phyloP scores from a whole-genome alignment of 2,888 invertebrate genomes.

The Caenorhabditis drosophilae region DNA sequence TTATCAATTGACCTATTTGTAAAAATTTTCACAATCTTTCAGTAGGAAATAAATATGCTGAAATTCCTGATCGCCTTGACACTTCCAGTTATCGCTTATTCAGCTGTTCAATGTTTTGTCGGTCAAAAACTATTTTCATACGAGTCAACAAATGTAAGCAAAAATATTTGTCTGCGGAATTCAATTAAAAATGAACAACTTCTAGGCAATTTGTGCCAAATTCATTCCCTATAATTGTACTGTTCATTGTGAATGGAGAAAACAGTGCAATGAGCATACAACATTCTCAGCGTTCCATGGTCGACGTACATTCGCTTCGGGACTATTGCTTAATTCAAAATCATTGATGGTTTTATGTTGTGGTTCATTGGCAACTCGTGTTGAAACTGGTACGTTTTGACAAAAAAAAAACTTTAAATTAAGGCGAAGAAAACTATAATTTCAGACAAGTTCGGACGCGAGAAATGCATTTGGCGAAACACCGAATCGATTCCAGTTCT shows the following conservation, averaged over 20 bases:
- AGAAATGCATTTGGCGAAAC: conserved; percentile 57
- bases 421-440: neutral
- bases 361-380: conserved; percentile 61
- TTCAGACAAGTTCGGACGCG: conserved; percentile 44
- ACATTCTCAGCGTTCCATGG: conserved; percentile 60
- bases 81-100: conserved; percentile 32
- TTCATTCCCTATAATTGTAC: conserved; percentile 62
- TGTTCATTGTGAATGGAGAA: conserved; percentile 62
- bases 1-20: no score
- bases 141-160: conserved; percentile 62
- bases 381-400: conserved; percentile 47
- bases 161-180: neutral
- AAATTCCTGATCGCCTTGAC: conserved; percentile 26
- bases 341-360: conserved; percentile 64
- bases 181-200: conserved; percentile 3
- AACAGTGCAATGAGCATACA: conserved; percentile 53
- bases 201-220: conserved; percentile 66
- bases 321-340: conserved; percentile 61
- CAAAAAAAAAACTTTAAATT: conserved; percentile 1
- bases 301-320: conserved; percentile 64
- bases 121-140: conserved; percentile 66
- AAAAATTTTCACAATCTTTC: no score
- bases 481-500: conserved; percentile 52
- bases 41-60: no score
- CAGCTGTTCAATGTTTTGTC: conserved; percentile 64